Conservation (phyloP, 2,113 vertebrate species). For the Picathartes gymnocephalus region DNA sequence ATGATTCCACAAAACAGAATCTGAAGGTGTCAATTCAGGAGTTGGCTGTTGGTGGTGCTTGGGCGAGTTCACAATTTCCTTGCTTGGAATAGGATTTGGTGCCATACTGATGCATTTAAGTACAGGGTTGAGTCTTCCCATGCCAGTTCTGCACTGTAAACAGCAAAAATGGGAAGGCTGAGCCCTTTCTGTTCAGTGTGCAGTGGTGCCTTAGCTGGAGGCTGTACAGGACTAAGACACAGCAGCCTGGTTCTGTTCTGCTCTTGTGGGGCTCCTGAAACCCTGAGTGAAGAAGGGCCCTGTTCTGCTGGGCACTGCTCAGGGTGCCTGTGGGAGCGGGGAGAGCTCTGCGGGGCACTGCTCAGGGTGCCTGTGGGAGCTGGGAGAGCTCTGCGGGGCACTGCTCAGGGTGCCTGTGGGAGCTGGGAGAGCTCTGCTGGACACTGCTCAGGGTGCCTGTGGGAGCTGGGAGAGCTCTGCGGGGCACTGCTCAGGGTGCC, state of each 20-base stretch:
- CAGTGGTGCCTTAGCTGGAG: neutral
- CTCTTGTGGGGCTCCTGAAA: neutral
- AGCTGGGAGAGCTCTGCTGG: no score
- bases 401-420: no score
- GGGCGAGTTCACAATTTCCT: neutral
- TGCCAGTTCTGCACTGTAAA: neutral
- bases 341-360: no score
- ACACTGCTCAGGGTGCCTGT: no score
- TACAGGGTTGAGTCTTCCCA: rapidly evolving
- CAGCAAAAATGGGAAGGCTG: neutral
- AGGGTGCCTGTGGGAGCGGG: no score
- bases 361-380: no score
- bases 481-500: no score
- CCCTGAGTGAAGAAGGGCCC: rapidly evolving
- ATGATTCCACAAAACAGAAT: neutral
- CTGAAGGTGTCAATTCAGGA: neutral
- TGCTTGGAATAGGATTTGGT: neutral
- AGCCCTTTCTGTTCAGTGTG: neutral
- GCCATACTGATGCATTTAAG: neutral
- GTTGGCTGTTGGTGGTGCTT: neutral
- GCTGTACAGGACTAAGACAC: neutral
- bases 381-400: no score
- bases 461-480: no score
- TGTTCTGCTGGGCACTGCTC: no score
- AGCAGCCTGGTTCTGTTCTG: neutral